Evolutionary conservation across 2,113 vertebrate genomes (phyloP).

Genomic region (Xenus cinereus): DNA sequence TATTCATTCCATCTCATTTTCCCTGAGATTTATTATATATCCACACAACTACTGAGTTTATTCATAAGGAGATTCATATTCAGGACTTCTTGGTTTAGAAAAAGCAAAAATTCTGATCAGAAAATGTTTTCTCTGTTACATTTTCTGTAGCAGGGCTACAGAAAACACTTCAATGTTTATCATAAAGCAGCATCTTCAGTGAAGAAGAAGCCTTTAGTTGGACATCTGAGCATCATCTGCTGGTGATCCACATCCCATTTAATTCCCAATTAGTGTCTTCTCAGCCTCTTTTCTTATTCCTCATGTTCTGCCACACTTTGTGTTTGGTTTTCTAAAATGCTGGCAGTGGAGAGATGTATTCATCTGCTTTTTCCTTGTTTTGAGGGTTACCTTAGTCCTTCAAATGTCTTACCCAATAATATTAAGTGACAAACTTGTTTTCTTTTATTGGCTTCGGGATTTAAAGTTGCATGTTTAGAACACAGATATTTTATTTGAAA

Average conservation of each 20-base stretch:
- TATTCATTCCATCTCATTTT: not conserved
- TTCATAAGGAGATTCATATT: not conserved
- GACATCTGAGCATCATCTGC: not conserved
- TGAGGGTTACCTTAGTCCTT: not conserved
- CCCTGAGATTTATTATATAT: not conserved
- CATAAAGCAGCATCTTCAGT: not conserved
- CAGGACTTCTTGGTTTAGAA: not conserved
- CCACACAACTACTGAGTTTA: not conserved
- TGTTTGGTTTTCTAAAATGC: not conserved
- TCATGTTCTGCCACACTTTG: not conserved
- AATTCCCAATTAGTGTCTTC: not conserved
- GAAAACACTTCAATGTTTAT: not conserved
- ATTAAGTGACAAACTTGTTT: not conserved
- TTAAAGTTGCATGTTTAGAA: not conserved
- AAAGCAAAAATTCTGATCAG: not conserved
- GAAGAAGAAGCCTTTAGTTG: not conserved
- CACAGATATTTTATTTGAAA: not conserved
- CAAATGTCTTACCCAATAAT: not conserved
- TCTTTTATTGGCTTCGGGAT: not conserved
- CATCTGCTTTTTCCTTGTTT: not conserved
- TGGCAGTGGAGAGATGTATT: not conserved
- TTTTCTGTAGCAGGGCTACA: not conserved
- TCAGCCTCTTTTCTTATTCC: not conserved
- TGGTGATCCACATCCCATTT: not conserved
- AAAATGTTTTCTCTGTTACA: not conserved